Evolutionary conservation across 2,113 vertebrate genomes (phyloP), one percentile per base, ranked within the genome.

Genomic region (Isichthys henryi): DNA sequence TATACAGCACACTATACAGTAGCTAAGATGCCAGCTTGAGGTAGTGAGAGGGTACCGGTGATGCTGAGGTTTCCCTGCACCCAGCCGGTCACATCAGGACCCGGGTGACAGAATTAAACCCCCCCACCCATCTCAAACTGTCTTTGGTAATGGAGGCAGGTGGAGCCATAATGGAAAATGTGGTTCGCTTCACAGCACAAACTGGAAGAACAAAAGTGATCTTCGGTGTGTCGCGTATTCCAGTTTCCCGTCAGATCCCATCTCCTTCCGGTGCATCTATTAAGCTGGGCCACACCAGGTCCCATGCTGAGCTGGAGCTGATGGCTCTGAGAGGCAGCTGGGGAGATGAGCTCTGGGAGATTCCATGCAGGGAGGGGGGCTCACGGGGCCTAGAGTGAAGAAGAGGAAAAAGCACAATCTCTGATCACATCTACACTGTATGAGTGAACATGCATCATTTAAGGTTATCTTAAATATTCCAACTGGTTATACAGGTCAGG

Each of bases 81-180:
- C 17, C 88, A 39, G 27, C 2, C 52, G 39, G 49, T 84, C 88
- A 35, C 77, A 74, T 82, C 89, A 83, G 88, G 39, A 77, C 39
- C 45, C 90, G 46, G 8, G 49, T 87, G 87, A 87, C 89, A 86
- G 74, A 89, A 91, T 89, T 86, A 90, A 89, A 82, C 87, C 91
- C 17, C 52, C 52, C 90, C 90, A 88, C 89, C n/a, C 84, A 92
- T 92, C 92, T 90, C 90, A 85, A 91, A 85, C 89, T 92, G 92
- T 91, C 90, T 56, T 88, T 82, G 62, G 90, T 92, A 92, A 93
- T 92, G 89, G 92, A 92, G 86, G 88, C 92, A 92, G 91, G 91
- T 93, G 90, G 89, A 85, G 31, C 66, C 70, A 88, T 92, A 93
- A 93, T 92, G 90, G 93, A 90, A 93, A 93, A 92, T 90, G 90